These are phyloP conservation scores for Diadegma fenestrale DNA, from an alignment of 2,888 invertebrate species.

Conservation along the genomic window DNA sequence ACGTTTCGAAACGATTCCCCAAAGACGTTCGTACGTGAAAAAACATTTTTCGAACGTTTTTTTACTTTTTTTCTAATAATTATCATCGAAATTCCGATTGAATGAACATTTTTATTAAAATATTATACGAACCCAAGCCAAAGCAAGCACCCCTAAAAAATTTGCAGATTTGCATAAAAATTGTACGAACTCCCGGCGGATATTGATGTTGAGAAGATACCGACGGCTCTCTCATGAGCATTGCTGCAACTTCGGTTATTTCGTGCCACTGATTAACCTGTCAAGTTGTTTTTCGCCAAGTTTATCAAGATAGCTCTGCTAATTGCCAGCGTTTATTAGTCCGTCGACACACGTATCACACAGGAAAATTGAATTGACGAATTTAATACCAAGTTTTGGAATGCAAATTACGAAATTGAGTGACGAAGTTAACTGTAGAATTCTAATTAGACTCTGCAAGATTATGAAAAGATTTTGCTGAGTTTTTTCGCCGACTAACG, in stretches of 20 bases:
- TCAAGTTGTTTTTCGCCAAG: slow-evolving; percentile 35
- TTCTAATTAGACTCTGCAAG: background rate
- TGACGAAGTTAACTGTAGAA: background rate
- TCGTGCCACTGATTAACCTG: slow-evolving; percentile 82
- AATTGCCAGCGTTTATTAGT: slow-evolving; percentile 17
- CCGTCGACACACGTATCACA: background rate
- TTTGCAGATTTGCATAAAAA: slow-evolving; percentile 87
- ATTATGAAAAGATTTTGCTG: background rate
- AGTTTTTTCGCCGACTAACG: background rate
- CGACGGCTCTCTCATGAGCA: slow-evolving; percentile 80
- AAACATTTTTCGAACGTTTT: background rate
- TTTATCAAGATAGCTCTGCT: slow-evolving; percentile 11
- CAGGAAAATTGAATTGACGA: slow-evolving; percentile 3
- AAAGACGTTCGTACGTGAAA: background rate
- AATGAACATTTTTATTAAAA: background rate
- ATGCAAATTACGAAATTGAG: background rate
- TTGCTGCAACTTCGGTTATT: slow-evolving; percentile 80
- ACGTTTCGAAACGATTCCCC: background rate
- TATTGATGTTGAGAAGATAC: slow-evolving; percentile 73
- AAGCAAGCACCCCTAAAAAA: slow-evolving; percentile 88
- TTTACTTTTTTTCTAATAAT: background rate
- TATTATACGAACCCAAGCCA: slow-evolving; percentile 86
- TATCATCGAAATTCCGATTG: background rate
- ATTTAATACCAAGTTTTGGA: background rate
- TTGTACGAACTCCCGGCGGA: slow-evolving; percentile 78